A percentile compares a stretch with the other conserved stretches of the same genome.
Conservation (phyloP, 2,888 invertebrate species). For the Antheraea assamensis region DNA sequence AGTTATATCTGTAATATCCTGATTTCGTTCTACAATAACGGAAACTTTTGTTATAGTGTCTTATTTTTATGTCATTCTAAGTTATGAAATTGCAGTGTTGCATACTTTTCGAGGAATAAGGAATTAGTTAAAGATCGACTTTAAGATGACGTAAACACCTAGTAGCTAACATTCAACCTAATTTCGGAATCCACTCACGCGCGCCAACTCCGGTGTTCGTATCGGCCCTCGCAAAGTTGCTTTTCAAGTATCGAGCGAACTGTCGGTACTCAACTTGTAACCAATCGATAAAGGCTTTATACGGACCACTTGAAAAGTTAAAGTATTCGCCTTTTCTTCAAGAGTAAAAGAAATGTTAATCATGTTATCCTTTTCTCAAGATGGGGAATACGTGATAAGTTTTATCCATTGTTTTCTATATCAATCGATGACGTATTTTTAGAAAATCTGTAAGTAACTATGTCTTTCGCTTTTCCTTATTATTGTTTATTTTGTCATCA, state of each 20-base stretch:
- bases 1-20: background rate
- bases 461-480: background rate
- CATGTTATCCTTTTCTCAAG: background rate
- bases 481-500: background rate
- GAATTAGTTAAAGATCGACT: constrained; percentile 20
- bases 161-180: constrained; percentile 34
- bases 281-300: constrained; percentile 25
- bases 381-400: background rate
- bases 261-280: constrained; percentile 17
- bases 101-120: too few species aligned
- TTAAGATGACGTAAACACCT: constrained; percentile 28
- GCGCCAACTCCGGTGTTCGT: constrained; percentile 62
- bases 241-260: constrained; percentile 26
- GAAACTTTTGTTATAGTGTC: background rate
- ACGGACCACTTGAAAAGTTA: constrained; percentile 18
- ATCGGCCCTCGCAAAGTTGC: constrained; percentile 62
- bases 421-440: background rate
- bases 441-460: too few species aligned
- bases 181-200: constrained; percentile 63
- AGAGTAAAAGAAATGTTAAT: background rate
- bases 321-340: constrained; percentile 6
- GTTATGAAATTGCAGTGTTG: background rate
- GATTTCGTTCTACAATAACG: background rate
- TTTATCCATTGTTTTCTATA: background rate
- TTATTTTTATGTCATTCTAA: background rate